phyloP scores from a whole-genome alignment of 2,888 invertebrate species.

The Hirtodrosophila trivittata region DNA sequence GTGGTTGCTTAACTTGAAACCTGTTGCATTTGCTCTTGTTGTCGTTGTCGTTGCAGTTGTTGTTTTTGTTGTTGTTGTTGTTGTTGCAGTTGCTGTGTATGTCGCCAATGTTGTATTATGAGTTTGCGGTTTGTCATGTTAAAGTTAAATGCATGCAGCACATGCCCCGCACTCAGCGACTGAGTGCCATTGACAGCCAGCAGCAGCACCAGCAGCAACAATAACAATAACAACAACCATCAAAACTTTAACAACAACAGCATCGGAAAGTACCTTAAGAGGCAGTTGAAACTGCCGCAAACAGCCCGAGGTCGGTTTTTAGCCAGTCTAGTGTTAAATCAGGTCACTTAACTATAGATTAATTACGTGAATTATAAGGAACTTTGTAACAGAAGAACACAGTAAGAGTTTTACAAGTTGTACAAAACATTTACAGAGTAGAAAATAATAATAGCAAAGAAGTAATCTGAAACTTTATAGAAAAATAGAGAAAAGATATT shows the following conservation, averaged over 20 bases:
- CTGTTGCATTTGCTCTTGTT: conserved; percentile 51
- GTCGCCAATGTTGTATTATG: conserved; percentile 71
- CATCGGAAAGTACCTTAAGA: conserved; percentile 39
- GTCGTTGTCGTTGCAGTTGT: too few relatives aligned
- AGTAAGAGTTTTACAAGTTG: background rate
- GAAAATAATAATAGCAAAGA: too few relatives aligned
- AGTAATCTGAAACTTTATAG: too few relatives aligned
- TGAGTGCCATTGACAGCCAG: conserved; percentile 74
- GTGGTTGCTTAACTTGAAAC: conserved; percentile 66
- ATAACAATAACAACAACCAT: conserved; percentile 3
- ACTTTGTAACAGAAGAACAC: conserved; percentile 4
- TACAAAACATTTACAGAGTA: too few relatives aligned
- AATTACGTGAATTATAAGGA: conserved; percentile 13
- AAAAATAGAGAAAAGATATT: too few relatives aligned
- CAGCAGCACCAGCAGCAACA: conserved; percentile 39
- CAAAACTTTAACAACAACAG: conserved; percentile 21
- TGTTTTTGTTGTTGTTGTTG: conserved; percentile 16
- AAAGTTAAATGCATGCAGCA: conserved; percentile 79
- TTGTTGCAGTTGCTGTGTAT: conserved; percentile 60
- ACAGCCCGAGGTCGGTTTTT: conserved; percentile 46
- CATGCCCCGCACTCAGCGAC: conserved; percentile 76
- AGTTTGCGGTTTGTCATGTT: conserved; percentile 79
- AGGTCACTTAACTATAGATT: conserved; percentile 59
- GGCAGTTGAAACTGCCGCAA: conserved; percentile 43
- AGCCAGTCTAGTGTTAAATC: conserved; percentile 66